These are phyloP conservation scores for Aporophyla nigra DNA, from an alignment of 2,888 invertebrate genomes.

Conservation along the genomic window DNA sequence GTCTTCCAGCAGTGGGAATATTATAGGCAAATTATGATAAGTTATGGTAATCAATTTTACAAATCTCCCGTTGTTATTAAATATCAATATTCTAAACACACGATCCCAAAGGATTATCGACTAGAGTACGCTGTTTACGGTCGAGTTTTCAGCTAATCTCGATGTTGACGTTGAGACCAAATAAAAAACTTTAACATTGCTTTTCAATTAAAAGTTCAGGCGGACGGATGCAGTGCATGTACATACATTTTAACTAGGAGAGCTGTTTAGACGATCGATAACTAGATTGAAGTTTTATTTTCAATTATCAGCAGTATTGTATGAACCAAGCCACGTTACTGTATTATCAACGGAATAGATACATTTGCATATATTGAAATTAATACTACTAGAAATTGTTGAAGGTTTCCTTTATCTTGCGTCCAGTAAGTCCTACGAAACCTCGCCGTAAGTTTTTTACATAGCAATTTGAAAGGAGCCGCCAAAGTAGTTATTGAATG, in stretches of 20 bases:
- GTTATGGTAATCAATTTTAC: no score
- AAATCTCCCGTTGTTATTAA: background rate
- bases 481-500: no score
- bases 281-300: constrained; percentile 39
- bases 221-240: constrained; percentile 4
- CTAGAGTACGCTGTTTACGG: background rate
- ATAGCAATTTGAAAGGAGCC: no score
- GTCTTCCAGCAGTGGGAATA: no score
- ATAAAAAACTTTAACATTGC: constrained; percentile 36
- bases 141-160: constrained; percentile 18
- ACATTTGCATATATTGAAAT: no score
- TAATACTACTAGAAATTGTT: no score
- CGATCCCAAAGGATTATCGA: constrained; percentile 9
- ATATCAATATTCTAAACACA: background rate
- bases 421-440: no score
- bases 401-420: no score
- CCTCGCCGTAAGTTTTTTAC: no score
- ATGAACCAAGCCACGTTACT: no score
- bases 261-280: background rate
- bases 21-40: no score
- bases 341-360: no score
- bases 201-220: constrained; percentile 50
- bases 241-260: constrained; percentile 20
- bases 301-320: background rate
- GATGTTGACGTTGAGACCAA: background rate